Base-by-base conservation (phyloP, 1,140 invertebrate genomes). In the Ceratosolen fusciceps region DNA sequence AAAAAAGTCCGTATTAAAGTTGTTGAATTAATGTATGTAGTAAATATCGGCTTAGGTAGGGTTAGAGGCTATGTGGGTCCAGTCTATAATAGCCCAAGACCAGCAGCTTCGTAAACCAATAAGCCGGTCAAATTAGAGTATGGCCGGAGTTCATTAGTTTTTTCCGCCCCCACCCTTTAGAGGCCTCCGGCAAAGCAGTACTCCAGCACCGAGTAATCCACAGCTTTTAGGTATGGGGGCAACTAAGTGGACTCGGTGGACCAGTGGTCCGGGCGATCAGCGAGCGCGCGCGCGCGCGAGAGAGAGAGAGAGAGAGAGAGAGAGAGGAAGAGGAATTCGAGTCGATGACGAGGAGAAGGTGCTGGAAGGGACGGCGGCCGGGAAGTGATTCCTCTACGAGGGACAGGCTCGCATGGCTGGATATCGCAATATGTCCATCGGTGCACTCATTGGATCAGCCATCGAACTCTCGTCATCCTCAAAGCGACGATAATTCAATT, bases 401-500 rank as follows among this genome's bases (percentile, higher is more conserved):
- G 87, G 82, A 85, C 85, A 87, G 83, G 84, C 85, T 88, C 88
- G 88, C 87, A 88, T 89, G 87, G 86, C 84, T 88, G 85, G 83
- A 54, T 52, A 52, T 12, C 68, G 67, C 83, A 86, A 90, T 87
- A 84, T 85, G 87, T 89, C 86, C 88, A 86, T 88, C 87, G 86
- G 82, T 84, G 85, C 37, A 37, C 86, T 90, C 87, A 90, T 90
- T 85, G 83, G 86, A 90, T 90, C 89, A 89, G 88, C 85, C 85
- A 90, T 88, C 79, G 89, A 89, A 83, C 84, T 65, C 31, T 84
- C 86, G 54, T 89, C 88, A 89, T 89, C 86, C 85, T 90, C 89
- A 90, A 90, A 90, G 89, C 88, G 85, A 89, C 88, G 87, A 90
- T 90, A 90, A 90, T 89, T 90, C 87, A 86, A 90, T 90, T 90